phyloP scores from a whole-genome alignment of 1,140 invertebrate species.

The Chironomus tepperi region DNA sequence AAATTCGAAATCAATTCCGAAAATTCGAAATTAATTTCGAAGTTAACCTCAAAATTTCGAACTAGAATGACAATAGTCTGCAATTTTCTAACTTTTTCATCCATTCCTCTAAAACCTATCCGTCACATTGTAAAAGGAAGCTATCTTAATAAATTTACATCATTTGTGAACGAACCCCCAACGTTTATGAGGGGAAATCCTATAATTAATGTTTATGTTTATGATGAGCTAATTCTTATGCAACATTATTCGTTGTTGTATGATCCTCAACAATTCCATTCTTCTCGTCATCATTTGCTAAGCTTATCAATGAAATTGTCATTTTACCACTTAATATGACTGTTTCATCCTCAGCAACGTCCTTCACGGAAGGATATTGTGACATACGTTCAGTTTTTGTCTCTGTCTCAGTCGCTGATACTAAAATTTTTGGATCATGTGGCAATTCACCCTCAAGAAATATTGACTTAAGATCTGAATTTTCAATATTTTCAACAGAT shows the following conservation, averaged over 20 bases:
- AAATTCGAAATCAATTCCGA: too few species aligned
- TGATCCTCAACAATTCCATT: constrained; percentile 18
- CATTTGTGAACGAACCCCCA: too few species aligned
- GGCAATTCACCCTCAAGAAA: not conserved
- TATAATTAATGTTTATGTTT: too few species aligned
- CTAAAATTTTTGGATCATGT: constrained; percentile 4
- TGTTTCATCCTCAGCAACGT: not conserved
- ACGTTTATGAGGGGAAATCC: too few species aligned
- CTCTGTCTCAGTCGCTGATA: not conserved
- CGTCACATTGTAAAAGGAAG: too few species aligned
- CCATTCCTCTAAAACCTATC: too few species aligned
- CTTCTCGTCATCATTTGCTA: not conserved
- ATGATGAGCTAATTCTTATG: not conserved
- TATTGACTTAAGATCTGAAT: not conserved
- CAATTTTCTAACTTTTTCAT: too few species aligned
- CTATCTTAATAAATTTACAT: too few species aligned
- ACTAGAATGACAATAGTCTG: too few species aligned
- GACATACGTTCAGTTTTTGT: not conserved
- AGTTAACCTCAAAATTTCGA: too few species aligned
- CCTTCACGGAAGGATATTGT: not conserved
- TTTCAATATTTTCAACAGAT: not conserved
- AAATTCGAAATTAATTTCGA: too few species aligned
- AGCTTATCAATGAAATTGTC: not conserved
- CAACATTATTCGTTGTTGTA: not conserved
- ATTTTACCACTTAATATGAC: not conserved